Percentiles rank a stretch among this genome's conserved stretches.
These are phyloP conservation scores for Papilio aristodemus DNA, from an alignment of 1,140 invertebrate genomes.

Conservation along the genomic window DNA sequence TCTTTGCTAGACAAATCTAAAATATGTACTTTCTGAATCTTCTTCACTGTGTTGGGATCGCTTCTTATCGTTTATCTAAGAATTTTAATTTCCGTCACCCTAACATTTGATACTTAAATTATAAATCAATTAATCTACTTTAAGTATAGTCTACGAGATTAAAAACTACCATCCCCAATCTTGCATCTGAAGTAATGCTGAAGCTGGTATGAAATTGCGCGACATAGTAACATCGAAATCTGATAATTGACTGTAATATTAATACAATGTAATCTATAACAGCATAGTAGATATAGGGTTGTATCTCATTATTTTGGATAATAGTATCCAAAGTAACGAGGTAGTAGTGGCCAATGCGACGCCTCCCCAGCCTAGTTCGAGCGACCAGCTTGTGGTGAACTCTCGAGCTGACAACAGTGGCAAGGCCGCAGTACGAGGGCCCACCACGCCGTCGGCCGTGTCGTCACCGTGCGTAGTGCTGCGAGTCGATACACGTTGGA, in stretches of 20 bases:
- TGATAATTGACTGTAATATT: constrained; percentile 39
- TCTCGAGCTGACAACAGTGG: constrained; percentile 83
- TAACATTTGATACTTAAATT: not conserved
- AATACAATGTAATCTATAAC: constrained; percentile 48
- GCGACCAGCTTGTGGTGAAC: constrained; percentile 89
- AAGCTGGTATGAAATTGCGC: constrained; percentile 1
- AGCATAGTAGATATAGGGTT: constrained; percentile 89
- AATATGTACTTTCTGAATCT: too few relatives aligned
- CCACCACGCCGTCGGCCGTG: constrained; percentile 86
- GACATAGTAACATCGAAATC: constrained; percentile 23
- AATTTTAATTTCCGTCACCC: not conserved
- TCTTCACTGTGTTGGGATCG: not conserved
- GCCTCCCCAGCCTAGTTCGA: constrained; percentile 91
- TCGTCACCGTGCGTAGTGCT: constrained; percentile 80
- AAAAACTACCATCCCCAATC: constrained; percentile 9
- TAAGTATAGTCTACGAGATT: not conserved
- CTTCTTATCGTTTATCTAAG: not conserved
- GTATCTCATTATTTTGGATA: constrained; percentile 94
- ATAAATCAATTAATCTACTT: not conserved
- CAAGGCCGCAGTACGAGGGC: constrained; percentile 72
- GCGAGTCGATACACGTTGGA: constrained; percentile 83
- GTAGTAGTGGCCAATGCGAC: constrained; percentile 89
- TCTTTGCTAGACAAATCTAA: too few relatives aligned
- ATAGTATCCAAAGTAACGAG: constrained; percentile 90
- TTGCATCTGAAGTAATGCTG: not conserved